A percentile compares a stretch with the other conserved stretches of the same genome.
phyloP scores from a whole-genome alignment of 2,797 vertebrate genomes.

The Danio choprae region DNA sequence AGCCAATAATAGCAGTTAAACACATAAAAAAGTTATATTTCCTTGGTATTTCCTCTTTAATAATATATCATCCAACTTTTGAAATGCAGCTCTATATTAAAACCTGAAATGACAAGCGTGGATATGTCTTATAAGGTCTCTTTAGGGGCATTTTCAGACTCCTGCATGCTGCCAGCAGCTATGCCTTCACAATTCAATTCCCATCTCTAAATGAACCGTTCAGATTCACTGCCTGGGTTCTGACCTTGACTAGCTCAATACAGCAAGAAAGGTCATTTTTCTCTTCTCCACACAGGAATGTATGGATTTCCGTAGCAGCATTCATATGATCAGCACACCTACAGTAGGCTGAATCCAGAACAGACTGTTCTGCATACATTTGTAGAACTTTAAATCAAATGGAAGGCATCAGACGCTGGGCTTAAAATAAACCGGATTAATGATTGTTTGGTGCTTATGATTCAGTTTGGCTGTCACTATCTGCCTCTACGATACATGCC shows the following conservation, averaged over 20 bases:
- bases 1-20: no score
- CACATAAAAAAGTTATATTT: no score
- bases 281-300: conserved; percentile 17
- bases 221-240: conserved; percentile 62
- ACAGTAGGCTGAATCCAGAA: neutral
- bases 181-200: conserved; percentile 70
- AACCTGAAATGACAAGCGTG: neutral
- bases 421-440: neutral
- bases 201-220: conserved; percentile 70
- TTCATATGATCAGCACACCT: neutral
- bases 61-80: neutral
- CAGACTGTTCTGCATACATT: neutral
- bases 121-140: conserved; percentile 38
- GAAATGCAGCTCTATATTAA: neutral
- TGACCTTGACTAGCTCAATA: conserved; percentile 63
- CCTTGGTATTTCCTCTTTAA: no score
- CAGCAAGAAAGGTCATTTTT: conserved; percentile 52
- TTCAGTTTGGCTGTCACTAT: no score
- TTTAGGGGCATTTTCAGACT: conserved; percentile 36
- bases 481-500: no score
- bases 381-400: neutral
- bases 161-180: conserved; percentile 56
- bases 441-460: neutral
- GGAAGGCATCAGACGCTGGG: neutral
- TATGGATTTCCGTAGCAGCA: conserved; percentile 14